These are phyloP conservation scores for Cantharis rufa DNA, from an alignment of 2,888 invertebrate species.

Conservation along the genomic window DNA sequence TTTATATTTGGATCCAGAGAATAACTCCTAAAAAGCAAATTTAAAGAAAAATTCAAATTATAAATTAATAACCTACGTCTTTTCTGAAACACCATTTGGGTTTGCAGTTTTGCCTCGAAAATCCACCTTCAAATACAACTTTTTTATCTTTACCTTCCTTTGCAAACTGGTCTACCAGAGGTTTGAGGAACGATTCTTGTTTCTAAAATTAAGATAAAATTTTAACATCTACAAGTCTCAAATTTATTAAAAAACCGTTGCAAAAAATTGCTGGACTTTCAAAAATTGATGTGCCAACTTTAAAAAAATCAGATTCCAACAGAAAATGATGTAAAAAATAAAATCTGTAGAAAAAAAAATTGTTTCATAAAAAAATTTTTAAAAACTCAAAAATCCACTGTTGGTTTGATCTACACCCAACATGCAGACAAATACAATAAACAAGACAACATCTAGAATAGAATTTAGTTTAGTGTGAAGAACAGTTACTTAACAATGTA, in stretches of 20 bases:
- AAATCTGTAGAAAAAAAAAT: constrained; percentile 40
- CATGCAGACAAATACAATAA: constrained; percentile 20
- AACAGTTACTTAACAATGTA: background rate
- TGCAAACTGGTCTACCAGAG: constrained; percentile 90
- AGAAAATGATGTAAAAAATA: constrained; percentile 38
- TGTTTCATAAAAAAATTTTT: constrained; percentile 38
- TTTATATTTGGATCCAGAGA: constrained; percentile 95
- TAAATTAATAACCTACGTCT: constrained; percentile 72
- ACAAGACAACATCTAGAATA: constrained; percentile 24
- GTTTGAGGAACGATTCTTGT: constrained; percentile 92
- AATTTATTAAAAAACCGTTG: constrained; percentile 4
- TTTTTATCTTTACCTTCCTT: constrained; percentile 97
- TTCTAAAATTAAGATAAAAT: constrained; percentile 65
- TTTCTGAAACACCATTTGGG: constrained; percentile 91
- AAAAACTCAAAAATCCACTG: constrained; percentile 26
- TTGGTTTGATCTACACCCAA: constrained; percentile 8
- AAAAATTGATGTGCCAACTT: constrained; percentile 39
- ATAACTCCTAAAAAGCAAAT: constrained; percentile 80
- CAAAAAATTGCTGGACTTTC: constrained; percentile 31
- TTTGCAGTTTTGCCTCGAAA: constrained; percentile 94
- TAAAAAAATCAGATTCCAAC: constrained; percentile 47
- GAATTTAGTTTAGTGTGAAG: background rate
- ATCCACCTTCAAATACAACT: constrained; percentile 90
- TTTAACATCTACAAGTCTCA: constrained; percentile 9
- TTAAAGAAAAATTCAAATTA: background rate